Base-by-base conservation (phyloP, 2,888 invertebrate genomes). In the Hydrotaea cyrtoneurina region DNA sequence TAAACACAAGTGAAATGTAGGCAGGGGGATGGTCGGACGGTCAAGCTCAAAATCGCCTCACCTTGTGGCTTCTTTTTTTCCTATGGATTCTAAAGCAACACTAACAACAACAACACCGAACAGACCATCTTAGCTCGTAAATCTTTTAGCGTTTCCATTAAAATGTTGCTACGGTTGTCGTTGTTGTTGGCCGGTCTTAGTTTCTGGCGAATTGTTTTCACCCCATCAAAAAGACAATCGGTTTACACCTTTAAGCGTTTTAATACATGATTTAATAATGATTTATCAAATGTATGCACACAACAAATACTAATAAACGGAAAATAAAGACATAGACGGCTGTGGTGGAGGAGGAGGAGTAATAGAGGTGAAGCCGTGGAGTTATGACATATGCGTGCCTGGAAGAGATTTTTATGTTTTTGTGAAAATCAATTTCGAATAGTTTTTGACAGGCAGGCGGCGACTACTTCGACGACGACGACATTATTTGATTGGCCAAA, bases 201-300 rank as follows among this genome's bases (percentile, higher is more conserved):
- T 39, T 31, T 53, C 57, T 26, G 11, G 21, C 26, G 59, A 55
- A 55, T 55, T 55, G 31, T 31, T n/a, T 17, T 39, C 31, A 50
- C 10, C 39, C n/a, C 23, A 77, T 59, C 50, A 74, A 72, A 59
- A 17, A 71, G 43, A 59, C 26, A 77, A 75, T 80, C 69, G 74
- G 59, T 71, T 74, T 71, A 83, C 74, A 78, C 74, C 77, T 78
- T 80, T 43, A 83, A 83, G 19, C 83, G 72, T 62, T 80, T 83
- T 62, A 76, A 76, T 43, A 66, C 59, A 83, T 80, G 64, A 78
- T 83, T 78, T 80, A 71, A 31, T 75, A 78, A 23, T 59, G 26
- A 59, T 23, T 59, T 59, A 26, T 59, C 21, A 57, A 57, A 57
- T 31, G 31, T 23, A 50, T 50, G 2, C 50, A 50, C 50, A 50